Evolutionary conservation across 2,113 vertebrate genomes (phyloP).

Genomic region (Lampris megalopsis): DNA sequence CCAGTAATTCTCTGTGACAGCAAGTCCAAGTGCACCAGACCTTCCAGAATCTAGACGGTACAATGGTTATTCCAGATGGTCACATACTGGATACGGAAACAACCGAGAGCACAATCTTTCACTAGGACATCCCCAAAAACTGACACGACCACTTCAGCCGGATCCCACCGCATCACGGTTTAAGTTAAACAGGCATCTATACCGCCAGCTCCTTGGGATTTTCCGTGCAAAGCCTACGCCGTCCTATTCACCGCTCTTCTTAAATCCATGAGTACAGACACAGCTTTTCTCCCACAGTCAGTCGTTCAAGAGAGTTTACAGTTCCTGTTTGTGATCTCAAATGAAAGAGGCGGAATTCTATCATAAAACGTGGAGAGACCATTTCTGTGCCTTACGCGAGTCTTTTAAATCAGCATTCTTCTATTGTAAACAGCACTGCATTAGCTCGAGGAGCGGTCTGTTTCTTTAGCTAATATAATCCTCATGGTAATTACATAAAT

Average conservation of each 20-base stretch:
- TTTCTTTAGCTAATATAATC: slow-evolving; percentile 37
- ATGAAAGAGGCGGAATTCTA: slow-evolving; percentile 30
- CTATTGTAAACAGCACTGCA: slow-evolving; percentile 29
- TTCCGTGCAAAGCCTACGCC: slow-evolving; percentile 7
- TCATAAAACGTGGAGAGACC: slow-evolving; percentile 27
- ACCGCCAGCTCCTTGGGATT: neutral
- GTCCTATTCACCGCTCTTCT: slow-evolving; percentile 20
- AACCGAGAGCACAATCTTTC: neutral
- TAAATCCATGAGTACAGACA: slow-evolving; percentile 28
- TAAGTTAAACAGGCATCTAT: neutral
- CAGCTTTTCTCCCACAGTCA: slow-evolving; percentile 30
- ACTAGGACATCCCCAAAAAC: neutral
- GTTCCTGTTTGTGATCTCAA: slow-evolving; percentile 41
- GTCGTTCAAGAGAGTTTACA: slow-evolving; percentile 51
- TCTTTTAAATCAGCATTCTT: slow-evolving; percentile 27
- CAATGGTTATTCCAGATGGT: neutral
- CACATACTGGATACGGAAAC: neutral
- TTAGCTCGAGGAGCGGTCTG: slow-evolving; percentile 19
- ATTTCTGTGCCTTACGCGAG: neutral
- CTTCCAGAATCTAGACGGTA: too few relatives aligned
- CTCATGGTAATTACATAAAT: slow-evolving; percentile 45
- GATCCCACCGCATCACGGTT: neutral
- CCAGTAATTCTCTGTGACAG: too few relatives aligned
- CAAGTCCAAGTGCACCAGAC: too few relatives aligned
- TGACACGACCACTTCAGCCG: neutral